Base-by-base conservation (phyloP, 1,140 invertebrate species). In the Drosophila quadrilineata region DNA sequence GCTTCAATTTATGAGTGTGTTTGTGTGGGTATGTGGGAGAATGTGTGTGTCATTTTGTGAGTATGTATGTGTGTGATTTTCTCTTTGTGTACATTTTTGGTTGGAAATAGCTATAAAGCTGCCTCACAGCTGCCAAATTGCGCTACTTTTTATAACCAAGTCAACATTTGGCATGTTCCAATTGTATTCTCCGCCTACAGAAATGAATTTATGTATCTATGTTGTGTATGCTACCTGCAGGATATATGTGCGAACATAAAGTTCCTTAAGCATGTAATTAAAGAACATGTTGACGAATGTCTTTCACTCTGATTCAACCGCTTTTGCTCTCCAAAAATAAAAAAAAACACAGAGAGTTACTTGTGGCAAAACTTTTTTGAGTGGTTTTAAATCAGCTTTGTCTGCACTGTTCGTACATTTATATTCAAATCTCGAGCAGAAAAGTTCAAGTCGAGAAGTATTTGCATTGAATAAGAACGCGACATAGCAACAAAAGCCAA, bases 391-490 rank as follows among this genome's bases (percentile, higher is more conserved):
- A 36, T 33, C 14, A 28, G 35, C 54, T 65, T 50, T 35, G 40
- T 21, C n/a, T n/a, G n/a, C n/a, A n/a, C n/a, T n/a, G n/a, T n/a
- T n/a, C n/a, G n/a, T n/a, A n/a, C n/a, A n/a, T n/a, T n/a, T n/a
- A n/a, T n/a, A n/a, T n/a, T n/a, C n/a, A n/a, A n/a, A n/a, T n/a
- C n/a, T n/a, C n/a, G n/a, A n/a, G n/a, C n/a, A n/a, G n/a, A 22
- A 24, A 28, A 43, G 26, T 49, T 19, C 9, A 8, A 19, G 52
- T 28, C 50, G 14, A 29, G 4, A 5, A 24, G 35, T 14, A 70
- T 80, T 79, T 79, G 57, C 75, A 75, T 79, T 58, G 71, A 63
- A 79, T 59, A 71, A 71, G 31, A 75, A 80, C 58, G 62, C 35
- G 33, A 31, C 57, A 46, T n/a, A 29, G 14, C 12, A 29, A 53